phyloP scores from a whole-genome alignment of 1,140 invertebrate genomes.

The Octopus sinensis region DNA sequence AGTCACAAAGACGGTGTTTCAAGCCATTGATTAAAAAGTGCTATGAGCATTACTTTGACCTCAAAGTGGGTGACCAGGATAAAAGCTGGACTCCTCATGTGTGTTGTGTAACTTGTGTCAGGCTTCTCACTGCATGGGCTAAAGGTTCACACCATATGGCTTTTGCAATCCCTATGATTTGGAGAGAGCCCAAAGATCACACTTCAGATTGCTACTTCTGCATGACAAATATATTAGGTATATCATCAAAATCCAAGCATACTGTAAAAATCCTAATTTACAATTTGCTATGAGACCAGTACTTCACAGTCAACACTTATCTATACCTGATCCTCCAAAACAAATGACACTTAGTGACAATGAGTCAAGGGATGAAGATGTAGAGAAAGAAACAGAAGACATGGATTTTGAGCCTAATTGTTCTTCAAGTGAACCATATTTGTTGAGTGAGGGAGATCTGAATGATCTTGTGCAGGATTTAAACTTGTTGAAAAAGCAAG shows the following conservation, averaged over 20 bases:
- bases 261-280: neutral
- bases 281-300: neutral
- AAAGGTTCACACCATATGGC: neutral
- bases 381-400: neutral
- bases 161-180: neutral
- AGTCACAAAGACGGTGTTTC: too few relatives aligned
- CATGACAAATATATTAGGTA: neutral
- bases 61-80: too few relatives aligned
- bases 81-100: too few relatives aligned
- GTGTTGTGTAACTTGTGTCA: too few relatives aligned
- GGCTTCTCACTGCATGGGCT: neutral
- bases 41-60: too few relatives aligned
- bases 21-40: too few relatives aligned
- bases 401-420: neutral
- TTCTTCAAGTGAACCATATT: neutral
- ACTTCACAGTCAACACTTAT: neutral
- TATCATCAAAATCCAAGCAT: neutral
- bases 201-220: slow-evolving; percentile 4
- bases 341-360: neutral
- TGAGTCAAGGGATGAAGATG: neutral
- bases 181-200: neutral
- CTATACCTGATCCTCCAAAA: neutral
- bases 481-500: neutral
- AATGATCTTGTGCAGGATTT: neutral
- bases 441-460: neutral